Percentiles rank a stretch among this genome's conserved stretches.
Evolutionary conservation across 1,140 invertebrate species (phyloP).

Genomic region (Aphelinus certus): DNA sequence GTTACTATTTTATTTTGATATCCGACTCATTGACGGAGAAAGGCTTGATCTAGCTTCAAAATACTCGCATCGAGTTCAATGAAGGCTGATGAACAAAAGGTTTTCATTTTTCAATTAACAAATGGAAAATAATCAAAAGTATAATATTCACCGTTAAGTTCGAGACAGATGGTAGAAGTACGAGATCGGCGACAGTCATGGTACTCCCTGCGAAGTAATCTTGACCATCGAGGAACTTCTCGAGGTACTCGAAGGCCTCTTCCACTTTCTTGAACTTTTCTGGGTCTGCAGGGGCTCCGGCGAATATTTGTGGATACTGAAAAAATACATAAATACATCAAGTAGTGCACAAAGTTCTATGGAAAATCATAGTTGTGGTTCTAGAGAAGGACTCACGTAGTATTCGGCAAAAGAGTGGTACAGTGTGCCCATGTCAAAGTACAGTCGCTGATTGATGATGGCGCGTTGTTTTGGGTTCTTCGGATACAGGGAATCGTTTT

Average conservation of each 20-base stretch:
- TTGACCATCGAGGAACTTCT: conserved; percentile 56
- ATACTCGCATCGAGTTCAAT: too few relatives aligned
- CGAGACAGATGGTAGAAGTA: conserved; percentile 49
- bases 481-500: conserved; percentile 76
- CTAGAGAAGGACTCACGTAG: conserved; percentile 65
- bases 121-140: too few relatives aligned
- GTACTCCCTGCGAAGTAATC: conserved; percentile 57
- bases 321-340: conserved; percentile 41
- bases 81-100: too few relatives aligned
- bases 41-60: too few relatives aligned
- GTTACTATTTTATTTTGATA: too few relatives aligned
- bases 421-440: conserved; percentile 78
- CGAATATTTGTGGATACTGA: conserved; percentile 77
- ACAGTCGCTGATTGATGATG: conserved; percentile 76
- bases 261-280: conserved; percentile 67
- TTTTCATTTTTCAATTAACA: too few relatives aligned
- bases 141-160: conserved; percentile 56
- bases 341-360: not conserved
- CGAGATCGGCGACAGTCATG: conserved; percentile 66
- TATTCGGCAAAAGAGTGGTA: conserved; percentile 74
- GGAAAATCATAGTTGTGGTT: not conserved
- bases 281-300: conserved; percentile 71
- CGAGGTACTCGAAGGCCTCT: conserved; percentile 49
- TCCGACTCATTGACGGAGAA: too few relatives aligned
- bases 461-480: conserved; percentile 74